Conservation (phyloP, 1,140 invertebrate genomes). For the Uloborus diversus region DNA sequence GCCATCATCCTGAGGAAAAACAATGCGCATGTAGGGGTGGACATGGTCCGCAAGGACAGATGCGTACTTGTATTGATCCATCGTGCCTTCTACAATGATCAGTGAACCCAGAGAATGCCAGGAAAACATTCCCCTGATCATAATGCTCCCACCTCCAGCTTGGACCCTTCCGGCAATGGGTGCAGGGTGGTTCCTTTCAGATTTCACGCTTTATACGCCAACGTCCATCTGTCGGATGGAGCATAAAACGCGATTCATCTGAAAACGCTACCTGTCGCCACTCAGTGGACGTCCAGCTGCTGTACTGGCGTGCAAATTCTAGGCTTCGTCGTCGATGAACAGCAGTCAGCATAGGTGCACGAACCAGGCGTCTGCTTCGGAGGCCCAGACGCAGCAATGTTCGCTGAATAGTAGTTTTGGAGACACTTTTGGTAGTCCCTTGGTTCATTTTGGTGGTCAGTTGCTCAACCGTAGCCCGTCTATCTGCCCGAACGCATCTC, state of each 20-base stretch:
- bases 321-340: not conserved
- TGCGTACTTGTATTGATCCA: too few species aligned
- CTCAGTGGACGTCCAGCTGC: slow-evolving; percentile 3
- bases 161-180: not conserved
- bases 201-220: not conserved
- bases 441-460: slow-evolving; percentile 2
- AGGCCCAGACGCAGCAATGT: not conserved
- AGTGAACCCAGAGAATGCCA: not conserved
- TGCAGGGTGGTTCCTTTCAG: not conserved
- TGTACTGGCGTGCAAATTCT: not conserved
- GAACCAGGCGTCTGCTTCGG: not conserved
- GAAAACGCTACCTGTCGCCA: not conserved
- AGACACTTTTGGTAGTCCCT: not conserved
- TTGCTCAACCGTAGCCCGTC: not conserved
- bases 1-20: too few species aligned
- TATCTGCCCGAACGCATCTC: not conserved
- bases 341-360: slow-evolving; percentile 2
- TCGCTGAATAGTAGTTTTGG: not conserved
- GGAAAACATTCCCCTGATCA: not conserved
- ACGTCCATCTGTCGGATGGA: slow-evolving; percentile 5
- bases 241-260: slow-evolving; percentile 12
- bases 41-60: too few species aligned
- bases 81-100: not conserved
- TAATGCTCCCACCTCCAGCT: not conserved
- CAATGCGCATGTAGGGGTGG: too few species aligned